phyloP scores from a whole-genome alignment of 2,888 invertebrate species.

The Pinctada fucata region DNA sequence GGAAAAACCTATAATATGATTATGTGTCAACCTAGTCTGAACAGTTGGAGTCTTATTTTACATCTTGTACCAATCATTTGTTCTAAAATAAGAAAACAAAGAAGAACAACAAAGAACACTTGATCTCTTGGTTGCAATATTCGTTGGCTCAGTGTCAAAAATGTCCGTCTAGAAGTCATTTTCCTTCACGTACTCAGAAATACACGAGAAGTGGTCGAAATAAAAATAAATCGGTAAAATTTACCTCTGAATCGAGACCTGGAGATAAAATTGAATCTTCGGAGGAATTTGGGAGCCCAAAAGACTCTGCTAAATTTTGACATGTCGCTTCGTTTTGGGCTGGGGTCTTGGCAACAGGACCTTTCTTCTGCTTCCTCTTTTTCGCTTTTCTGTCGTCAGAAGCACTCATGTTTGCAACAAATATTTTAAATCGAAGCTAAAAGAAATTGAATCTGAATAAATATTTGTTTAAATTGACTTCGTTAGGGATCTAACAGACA shows the following conservation, averaged over 20 bases:
- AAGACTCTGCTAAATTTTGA: constrained; percentile 38
- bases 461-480: background rate
- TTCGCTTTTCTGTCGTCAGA: constrained; percentile 67
- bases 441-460: background rate
- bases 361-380: constrained; percentile 63
- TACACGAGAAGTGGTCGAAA: too few relatives aligned
- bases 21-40: too few relatives aligned
- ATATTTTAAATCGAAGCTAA: background rate
- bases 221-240: background rate
- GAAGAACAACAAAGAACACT: too few relatives aligned
- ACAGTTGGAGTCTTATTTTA: too few relatives aligned
- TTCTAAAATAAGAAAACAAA: too few relatives aligned
- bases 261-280: constrained; percentile 33
- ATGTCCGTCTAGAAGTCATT: too few relatives aligned
- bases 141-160: too few relatives aligned
- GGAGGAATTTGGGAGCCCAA: constrained; percentile 30
- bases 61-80: too few relatives aligned
- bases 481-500: background rate
- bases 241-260: constrained; percentile 54
- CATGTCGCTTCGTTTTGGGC: constrained; percentile 46
- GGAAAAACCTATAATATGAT: too few relatives aligned
- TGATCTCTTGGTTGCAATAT: too few relatives aligned
- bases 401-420: constrained; percentile 58
- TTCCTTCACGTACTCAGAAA: too few relatives aligned
- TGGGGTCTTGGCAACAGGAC: constrained; percentile 62